Evolutionary conservation across 2,888 invertebrate genomes (phyloP).

Genomic region (Junonia oenone): DNA sequence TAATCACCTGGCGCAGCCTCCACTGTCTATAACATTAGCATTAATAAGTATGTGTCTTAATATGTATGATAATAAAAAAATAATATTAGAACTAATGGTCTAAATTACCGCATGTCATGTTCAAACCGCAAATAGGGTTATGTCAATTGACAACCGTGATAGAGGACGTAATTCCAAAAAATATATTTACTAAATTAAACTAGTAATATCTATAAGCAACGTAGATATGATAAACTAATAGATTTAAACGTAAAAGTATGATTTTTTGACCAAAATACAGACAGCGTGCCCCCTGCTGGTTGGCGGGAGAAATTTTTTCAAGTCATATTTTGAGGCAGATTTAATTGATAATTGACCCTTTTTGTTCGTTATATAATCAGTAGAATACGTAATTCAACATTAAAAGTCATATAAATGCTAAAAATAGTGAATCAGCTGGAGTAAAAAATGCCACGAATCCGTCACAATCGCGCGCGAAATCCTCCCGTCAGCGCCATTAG

Average conservation of each 20-base stretch:
- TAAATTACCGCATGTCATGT: slow-evolving; percentile 77
- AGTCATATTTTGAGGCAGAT: slow-evolving; percentile 44
- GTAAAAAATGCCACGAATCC: slow-evolving; percentile 78
- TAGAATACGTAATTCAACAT: slow-evolving; percentile 43
- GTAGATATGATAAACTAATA: slow-evolving; percentile 30
- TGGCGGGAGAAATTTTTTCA: slow-evolving; percentile 71
- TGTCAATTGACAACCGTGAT: slow-evolving; percentile 73
- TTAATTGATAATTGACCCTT: slow-evolving; percentile 34
- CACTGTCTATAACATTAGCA: slow-evolving; percentile 52
- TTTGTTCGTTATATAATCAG: slow-evolving; percentile 42
- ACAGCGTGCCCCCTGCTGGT: slow-evolving; percentile 76
- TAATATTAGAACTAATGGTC: slow-evolving; percentile 45
- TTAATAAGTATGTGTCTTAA: slow-evolving; percentile 35
- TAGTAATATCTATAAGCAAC: slow-evolving; percentile 33
- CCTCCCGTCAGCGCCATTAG: slow-evolving; percentile 78
- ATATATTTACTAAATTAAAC: slow-evolving; percentile 34
- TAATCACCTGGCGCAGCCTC: slow-evolving; percentile 45
- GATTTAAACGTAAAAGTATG: slow-evolving; percentile 40
- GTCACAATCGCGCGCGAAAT: slow-evolving; percentile 80
- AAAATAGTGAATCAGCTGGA: slow-evolving; percentile 61
- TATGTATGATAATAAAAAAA: slow-evolving; percentile 35
- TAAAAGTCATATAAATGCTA: slow-evolving; percentile 39
- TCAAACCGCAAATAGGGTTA: slow-evolving; percentile 75
- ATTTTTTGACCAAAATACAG: slow-evolving; percentile 42
- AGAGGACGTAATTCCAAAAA: slow-evolving; percentile 52